Percentiles rank a stretch among this genome's conserved stretches.
Conservation (phyloP, 2,113 vertebrate species). For the Haemorhous mexicanus region DNA sequence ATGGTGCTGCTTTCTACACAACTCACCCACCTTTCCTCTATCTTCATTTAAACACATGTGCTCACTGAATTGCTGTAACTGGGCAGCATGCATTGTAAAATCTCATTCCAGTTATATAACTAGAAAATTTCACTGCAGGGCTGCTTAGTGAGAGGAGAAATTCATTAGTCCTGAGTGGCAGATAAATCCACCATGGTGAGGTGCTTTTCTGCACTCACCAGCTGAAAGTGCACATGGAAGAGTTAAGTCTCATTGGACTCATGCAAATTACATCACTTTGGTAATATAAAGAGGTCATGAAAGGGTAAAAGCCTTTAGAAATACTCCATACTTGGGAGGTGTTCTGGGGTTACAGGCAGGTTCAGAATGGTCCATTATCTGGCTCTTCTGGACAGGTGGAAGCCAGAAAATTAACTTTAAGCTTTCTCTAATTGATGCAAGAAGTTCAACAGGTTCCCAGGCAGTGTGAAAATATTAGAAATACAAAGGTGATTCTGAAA, state of each 20-base stretch:
- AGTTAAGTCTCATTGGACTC: background rate
- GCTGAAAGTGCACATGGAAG: background rate
- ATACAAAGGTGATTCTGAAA: background rate
- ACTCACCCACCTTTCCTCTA: background rate
- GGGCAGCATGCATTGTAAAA: background rate
- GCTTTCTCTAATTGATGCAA: constrained; percentile 9
- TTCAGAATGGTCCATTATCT: background rate
- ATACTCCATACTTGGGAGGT: background rate
- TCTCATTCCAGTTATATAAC: background rate
- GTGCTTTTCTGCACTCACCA: background rate
- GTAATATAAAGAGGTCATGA: background rate
- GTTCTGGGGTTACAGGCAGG: background rate
- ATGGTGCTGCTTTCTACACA: background rate
- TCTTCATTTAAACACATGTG: background rate
- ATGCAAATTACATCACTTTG: background rate
- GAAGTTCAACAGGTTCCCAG: constrained; percentile 21
- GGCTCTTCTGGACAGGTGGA: background rate
- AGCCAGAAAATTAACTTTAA: background rate
- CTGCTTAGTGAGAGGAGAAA: background rate
- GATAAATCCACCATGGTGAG: background rate
- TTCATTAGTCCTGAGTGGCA: background rate
- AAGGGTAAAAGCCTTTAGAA: background rate
- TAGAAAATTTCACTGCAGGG: background rate
- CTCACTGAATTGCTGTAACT: background rate
- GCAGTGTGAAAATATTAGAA: background rate